Percentiles rank a stretch among this genome's conserved stretches.
phyloP scores from a whole-genome alignment of 2,888 invertebrate species.

The Nasonia oneida region DNA sequence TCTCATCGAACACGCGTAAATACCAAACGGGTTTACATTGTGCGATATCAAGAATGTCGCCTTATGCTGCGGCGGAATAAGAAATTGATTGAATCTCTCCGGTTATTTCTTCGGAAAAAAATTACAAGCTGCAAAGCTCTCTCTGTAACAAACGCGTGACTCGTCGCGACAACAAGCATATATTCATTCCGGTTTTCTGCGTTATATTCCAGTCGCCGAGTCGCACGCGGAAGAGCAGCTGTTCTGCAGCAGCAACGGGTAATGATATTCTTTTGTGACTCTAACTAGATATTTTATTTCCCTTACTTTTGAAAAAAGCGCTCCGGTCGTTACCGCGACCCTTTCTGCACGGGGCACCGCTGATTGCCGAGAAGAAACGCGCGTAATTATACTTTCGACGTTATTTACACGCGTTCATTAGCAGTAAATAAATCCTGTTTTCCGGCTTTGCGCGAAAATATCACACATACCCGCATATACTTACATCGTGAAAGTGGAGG shows the following conservation, averaged over 20 bases:
- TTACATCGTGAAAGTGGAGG: not conserved
- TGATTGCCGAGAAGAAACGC: not conserved
- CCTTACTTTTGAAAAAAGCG: not conserved
- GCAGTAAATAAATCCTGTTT: not conserved
- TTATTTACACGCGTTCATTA: not conserved
- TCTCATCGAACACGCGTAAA: not conserved
- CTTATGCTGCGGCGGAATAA: not conserved
- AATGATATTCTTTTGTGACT: constrained; percentile 50
- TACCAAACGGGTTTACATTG: not conserved
- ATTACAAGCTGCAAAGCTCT: not conserved
- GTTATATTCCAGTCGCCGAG: not conserved
- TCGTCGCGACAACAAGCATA: not conserved
- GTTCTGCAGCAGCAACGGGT: not conserved
- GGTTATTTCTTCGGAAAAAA: not conserved
- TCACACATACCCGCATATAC: not conserved
- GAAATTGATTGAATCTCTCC: not conserved
- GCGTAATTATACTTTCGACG: not conserved
- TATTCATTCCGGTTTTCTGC: constrained; percentile 4
- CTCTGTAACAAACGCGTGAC: not conserved
- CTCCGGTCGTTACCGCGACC: not conserved
- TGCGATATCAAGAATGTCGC: not conserved
- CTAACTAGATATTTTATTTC: constrained; percentile 40
- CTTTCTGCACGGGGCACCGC: not conserved
- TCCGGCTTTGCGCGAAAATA: not conserved
- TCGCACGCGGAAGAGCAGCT: constrained; percentile 34